These are phyloP conservation scores for Callimorpha dominula DNA, from an alignment of 2,888 invertebrate genomes.

Conservation along the genomic window DNA sequence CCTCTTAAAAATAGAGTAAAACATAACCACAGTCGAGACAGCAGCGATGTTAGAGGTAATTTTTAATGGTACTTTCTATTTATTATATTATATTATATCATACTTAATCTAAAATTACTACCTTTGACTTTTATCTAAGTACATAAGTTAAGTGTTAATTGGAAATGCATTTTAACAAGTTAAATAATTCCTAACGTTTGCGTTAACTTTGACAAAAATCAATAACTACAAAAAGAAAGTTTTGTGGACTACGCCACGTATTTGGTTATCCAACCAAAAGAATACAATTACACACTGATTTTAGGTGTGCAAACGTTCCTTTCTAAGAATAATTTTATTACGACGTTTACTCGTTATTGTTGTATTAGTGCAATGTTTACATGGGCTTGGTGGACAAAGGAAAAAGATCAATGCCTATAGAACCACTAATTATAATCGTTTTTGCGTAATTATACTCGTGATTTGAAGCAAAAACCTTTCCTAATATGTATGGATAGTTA, in stretches of 20 bases:
- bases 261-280: conserved; percentile 8
- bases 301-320: neutral
- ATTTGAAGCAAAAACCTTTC: too few relatives aligned
- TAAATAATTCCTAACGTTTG: neutral
- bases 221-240: conserved; percentile 13
- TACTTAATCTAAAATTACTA: neutral
- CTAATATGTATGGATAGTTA: too few relatives aligned
- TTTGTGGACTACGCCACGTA: conserved; percentile 17
- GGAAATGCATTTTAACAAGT: neutral
- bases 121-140: neutral
- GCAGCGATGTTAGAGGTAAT: conserved; percentile 43
- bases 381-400: neutral
- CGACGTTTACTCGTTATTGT: neutral
- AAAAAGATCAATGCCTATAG: neutral
- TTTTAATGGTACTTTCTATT: conserved; percentile 27
- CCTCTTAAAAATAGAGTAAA: conserved; percentile 68
- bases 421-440: neutral
- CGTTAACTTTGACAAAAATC: neutral
- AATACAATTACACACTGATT: neutral
- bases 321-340: neutral
- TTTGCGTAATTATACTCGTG: neutral
- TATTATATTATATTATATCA: neutral
- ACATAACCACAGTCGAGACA: conserved; percentile 41
- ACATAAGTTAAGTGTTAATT: neutral
- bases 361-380: neutral